phyloP scores from a whole-genome alignment of 1,140 invertebrate species.

The Sogatella furcifera region DNA sequence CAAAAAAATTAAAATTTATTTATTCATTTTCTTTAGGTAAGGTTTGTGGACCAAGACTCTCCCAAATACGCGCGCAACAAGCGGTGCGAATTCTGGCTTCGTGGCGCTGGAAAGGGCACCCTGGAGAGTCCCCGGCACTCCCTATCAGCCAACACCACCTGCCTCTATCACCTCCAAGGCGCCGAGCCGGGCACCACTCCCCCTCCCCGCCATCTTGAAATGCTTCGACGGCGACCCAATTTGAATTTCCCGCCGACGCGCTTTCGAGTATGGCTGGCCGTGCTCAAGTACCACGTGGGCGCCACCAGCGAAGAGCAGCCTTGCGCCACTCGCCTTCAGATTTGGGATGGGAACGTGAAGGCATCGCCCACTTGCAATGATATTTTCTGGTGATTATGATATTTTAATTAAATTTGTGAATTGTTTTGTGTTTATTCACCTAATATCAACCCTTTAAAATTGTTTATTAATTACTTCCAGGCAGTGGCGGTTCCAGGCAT shows the following conservation, averaged over 20 bases:
- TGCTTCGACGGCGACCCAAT: constrained; percentile 28
- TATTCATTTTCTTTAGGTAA: constrained; percentile 43
- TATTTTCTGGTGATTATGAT: constrained; percentile 53
- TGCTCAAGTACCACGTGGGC: constrained; percentile 73
- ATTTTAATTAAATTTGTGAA: no score
- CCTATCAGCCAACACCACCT: constrained; percentile 72
- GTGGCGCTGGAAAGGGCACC: constrained; percentile 61
- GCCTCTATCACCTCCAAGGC: constrained; percentile 65
- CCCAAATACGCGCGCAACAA: constrained; percentile 70
- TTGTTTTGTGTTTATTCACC: no score
- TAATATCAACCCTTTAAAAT: no score
- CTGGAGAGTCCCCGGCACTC: constrained; percentile 71
- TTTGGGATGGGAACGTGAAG: constrained; percentile 72
- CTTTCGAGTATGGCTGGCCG: constrained; percentile 76
- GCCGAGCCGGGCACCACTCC: constrained; percentile 19
- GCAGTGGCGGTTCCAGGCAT: no score
- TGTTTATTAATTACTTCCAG: no score
- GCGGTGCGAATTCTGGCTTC: constrained; percentile 76
- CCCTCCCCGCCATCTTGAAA: constrained; percentile 34
- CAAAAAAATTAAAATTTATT: no score
- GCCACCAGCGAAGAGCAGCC: constrained; percentile 42
- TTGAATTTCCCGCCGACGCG: constrained; percentile 39
- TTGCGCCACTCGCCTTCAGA: constrained; percentile 64
- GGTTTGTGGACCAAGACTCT: constrained; percentile 68
- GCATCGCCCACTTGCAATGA: constrained; percentile 66